These are phyloP conservation scores for Siniperca obscura DNA, from an alignment of 2,797 vertebrate genomes.

Conservation along the genomic window DNA sequence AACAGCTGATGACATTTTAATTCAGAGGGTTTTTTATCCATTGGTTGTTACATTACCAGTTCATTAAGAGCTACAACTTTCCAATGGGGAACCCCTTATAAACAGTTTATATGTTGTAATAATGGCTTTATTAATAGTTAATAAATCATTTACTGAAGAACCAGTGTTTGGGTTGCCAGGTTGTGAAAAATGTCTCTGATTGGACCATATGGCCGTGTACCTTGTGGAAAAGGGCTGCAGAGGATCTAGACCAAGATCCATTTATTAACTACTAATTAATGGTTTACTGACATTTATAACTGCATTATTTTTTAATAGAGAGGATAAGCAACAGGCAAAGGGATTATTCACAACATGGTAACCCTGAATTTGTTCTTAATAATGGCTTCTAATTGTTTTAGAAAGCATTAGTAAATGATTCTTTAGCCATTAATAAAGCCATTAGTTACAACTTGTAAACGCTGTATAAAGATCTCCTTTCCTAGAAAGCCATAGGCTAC, in stretches of 20 bases:
- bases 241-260: background rate
- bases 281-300: background rate
- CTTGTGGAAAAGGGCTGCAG: background rate
- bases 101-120: background rate
- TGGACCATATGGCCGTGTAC: background rate
- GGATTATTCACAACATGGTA: background rate
- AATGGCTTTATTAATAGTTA: background rate
- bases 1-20: background rate
- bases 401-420: background rate
- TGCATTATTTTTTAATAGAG: background rate
- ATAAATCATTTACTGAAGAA: background rate
- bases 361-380: background rate
- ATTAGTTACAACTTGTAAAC: background rate
- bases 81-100: background rate
- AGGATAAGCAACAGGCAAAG: background rate
- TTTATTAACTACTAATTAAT: background rate
- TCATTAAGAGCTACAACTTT: background rate
- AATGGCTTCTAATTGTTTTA: background rate
- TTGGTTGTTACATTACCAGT: background rate
- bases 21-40: background rate
- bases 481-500: background rate
- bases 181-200: background rate
- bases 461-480: constrained; percentile 5
- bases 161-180: background rate
- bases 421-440: constrained; percentile 6